Conservation (phyloP, 2,113 vertebrate genomes). For the Polyodon spathula region DNA sequence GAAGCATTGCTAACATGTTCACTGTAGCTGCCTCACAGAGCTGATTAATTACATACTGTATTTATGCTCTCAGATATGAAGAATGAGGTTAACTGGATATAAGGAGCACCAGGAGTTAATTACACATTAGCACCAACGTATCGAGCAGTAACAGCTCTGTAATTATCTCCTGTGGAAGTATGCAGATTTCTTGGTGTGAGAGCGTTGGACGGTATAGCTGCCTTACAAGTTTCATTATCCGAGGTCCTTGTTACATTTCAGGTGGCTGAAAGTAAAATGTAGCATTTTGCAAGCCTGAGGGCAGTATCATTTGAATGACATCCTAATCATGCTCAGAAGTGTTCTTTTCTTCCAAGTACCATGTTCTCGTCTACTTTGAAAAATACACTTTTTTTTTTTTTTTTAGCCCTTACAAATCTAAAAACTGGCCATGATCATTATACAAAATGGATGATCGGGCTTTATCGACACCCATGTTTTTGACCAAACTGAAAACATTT, state of each 20-base stretch:
- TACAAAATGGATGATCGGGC: no score
- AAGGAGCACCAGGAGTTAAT: background rate
- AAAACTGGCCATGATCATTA: no score
- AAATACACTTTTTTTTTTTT: no score
- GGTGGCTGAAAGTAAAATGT: no score
- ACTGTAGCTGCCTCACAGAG: background rate
- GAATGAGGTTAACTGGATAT: background rate
- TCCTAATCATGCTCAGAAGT: no score
- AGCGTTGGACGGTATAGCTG: background rate
- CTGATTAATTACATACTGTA: constrained; percentile 1
- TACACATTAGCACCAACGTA: background rate
- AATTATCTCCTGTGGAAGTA: constrained; percentile 2
- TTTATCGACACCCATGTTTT: no score
- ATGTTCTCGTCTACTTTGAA: no score
- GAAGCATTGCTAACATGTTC: background rate
- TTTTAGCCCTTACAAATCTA: no score
- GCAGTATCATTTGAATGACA: no score
- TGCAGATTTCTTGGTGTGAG: background rate
- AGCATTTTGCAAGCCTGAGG: no score
- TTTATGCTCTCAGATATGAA: background rate
- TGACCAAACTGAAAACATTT: no score
- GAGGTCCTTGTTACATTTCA: background rate
- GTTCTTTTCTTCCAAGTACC: no score
- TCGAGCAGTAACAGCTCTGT: background rate
- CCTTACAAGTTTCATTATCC: background rate